Percentiles rank a stretch among this genome's conserved stretches.
Conservation (phyloP, 2,888 invertebrate genomes). For the Hesperia comma region DNA sequence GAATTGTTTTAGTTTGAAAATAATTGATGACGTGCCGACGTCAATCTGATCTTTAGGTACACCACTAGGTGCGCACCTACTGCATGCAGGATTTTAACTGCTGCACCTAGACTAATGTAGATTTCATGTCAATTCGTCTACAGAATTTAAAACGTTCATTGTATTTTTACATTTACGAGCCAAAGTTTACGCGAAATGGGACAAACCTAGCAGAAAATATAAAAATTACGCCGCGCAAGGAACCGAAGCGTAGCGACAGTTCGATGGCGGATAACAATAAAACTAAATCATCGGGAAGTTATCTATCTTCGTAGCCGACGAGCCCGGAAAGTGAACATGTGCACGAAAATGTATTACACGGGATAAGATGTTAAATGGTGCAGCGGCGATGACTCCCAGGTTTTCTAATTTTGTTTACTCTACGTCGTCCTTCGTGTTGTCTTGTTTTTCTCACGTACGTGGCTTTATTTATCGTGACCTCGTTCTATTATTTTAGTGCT, state of each 20-base stretch:
- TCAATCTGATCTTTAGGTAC: too few relatives aligned
- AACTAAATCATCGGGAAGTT: constrained; percentile 84
- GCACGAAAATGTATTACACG: constrained; percentile 68
- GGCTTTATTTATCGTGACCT: constrained; percentile 12
- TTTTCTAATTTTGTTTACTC: constrained; percentile 52
- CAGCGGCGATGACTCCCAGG: constrained; percentile 61
- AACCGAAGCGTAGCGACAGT: constrained; percentile 59
- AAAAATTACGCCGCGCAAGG: constrained; percentile 40
- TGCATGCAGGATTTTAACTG: too few relatives aligned
- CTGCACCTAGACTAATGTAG: too few relatives aligned
- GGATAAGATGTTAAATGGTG: constrained; percentile 74
- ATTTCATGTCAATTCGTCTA: background rate
- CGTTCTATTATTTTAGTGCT: constrained; percentile 12
- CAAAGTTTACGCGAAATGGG: constrained; percentile 15
- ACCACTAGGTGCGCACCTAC: too few relatives aligned
- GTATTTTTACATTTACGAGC: constrained; percentile 10
- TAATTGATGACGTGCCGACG: too few relatives aligned
- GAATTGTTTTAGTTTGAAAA: too few relatives aligned
- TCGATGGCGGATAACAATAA: constrained; percentile 79
- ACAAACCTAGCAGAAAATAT: constrained; percentile 38
- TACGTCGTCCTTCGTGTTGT: constrained; percentile 14
- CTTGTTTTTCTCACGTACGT: constrained; percentile 13
- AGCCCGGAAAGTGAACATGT: constrained; percentile 69
- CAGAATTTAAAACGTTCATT: background rate
- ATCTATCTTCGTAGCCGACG: constrained; percentile 73